These are phyloP conservation scores for Rissa tridactyla DNA, from an alignment of 2,113 vertebrate genomes.

Conservation along the genomic window DNA sequence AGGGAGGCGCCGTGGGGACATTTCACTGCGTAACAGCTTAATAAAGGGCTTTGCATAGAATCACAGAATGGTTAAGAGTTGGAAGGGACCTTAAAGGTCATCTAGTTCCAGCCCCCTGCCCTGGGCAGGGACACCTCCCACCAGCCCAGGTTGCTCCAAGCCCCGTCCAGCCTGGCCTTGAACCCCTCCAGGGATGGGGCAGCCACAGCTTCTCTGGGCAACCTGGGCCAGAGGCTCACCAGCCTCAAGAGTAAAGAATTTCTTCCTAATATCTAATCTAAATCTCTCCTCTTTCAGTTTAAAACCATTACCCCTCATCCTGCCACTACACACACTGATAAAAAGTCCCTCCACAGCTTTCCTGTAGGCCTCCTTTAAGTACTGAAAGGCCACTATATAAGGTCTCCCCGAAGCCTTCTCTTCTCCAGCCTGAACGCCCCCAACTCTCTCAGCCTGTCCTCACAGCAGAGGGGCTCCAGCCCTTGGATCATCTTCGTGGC, in stretches of 20 bases:
- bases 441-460: not conserved
- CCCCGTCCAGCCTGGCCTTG: not conserved
- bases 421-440: not conserved
- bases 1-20: not conserved
- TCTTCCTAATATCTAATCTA: not conserved
- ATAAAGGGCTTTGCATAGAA: not conserved
- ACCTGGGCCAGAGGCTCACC: not conserved
- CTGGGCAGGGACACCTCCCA: not conserved
- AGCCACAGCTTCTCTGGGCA: not conserved
- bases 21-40: not conserved
- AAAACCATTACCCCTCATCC: not conserved
- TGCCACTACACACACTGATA: not conserved
- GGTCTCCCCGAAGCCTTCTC: not conserved
- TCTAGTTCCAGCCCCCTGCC: not conserved
- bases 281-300: not conserved
- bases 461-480: not conserved
- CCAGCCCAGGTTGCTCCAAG: not conserved
- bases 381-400: not conserved
- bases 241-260: not conserved
- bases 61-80: not conserved
- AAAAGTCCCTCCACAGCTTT: not conserved
- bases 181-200: not conserved
- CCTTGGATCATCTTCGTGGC: not conserved
- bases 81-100: not conserved
- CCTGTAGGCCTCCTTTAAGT: not conserved